Base-by-base conservation (phyloP, 2,797 vertebrate species). In the Cossypha heuglini region DNA sequence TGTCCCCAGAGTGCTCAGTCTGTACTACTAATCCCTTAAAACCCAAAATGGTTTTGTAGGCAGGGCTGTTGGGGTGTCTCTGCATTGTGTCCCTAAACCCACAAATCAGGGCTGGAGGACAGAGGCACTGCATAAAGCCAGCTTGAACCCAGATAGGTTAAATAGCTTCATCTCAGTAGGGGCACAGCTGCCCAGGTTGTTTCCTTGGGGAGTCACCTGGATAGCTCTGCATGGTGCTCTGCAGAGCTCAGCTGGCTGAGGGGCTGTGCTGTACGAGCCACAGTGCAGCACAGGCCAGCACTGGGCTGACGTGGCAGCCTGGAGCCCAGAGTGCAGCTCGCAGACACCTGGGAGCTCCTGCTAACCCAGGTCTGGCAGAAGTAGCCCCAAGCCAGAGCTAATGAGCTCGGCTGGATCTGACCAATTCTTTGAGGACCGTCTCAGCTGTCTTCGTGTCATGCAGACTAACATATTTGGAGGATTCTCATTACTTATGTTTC, bases 301-400 rank as follows among this genome's bases (percentile, higher is more conserved):
- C 37, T n/a, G 77, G 73, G 68, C 61, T 2, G 40, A 14, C 8
- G 43, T 0, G 6, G 71, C 1, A 0, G 86, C 81, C 80, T 21
- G 52, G 61, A 90, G 85, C 94, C 85, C 81, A 31, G 75, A 68
- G 79, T 1, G 6, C 61, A 61, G 75, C 78, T 74, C 1, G 0
- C 57, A 38, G 85, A 57, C 91, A 64, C 87, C 61, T 80, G 85
- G 93, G 95, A 97, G 64, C 72, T 62, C 0, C 0, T 43, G 49
- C 85, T 90, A 85, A 75, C 79, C 90, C 46, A 40, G 71, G 82
- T 68, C 82, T 94, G 85, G 82, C 95, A 95, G 87, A 67, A 96
- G 95, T 94, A 95, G 95, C 96, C 93, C 90, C 95, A 88, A 94
- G 93, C 94, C 93, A 96, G 75, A 94, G 94, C 82, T 96, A 94